These are phyloP conservation scores for Parapsyche elsis DNA, from an alignment of 1,140 invertebrate genomes.

Conservation along the genomic window DNA sequence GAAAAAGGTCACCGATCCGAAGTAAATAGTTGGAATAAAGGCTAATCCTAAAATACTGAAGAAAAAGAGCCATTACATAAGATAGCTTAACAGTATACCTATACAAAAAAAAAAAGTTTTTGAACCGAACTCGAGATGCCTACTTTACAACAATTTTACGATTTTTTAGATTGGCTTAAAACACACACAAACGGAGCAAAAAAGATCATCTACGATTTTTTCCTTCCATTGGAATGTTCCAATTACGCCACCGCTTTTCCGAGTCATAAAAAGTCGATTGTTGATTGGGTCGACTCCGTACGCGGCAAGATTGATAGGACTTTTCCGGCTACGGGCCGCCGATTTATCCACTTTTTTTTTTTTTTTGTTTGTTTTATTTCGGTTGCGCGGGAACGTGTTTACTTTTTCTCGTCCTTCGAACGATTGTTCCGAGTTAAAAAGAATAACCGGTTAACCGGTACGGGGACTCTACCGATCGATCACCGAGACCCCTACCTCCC, in stretches of 20 bases:
- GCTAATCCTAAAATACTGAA: no score
- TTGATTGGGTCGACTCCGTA: background rate
- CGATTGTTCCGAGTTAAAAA: conserved; percentile 13
- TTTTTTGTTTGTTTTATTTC: conserved; percentile 1
- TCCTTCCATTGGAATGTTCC: no score
- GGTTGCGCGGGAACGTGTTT: background rate
- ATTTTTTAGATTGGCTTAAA: no score
- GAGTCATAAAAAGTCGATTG: background rate
- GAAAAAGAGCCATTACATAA: no score
- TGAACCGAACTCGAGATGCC: no score
- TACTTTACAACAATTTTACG: no score
- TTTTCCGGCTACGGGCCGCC: conserved; percentile 9
- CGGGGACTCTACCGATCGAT: background rate
- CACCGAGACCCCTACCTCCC: background rate
- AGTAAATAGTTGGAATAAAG: no score
- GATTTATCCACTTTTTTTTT: background rate
- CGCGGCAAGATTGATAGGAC: conserved; percentile 11
- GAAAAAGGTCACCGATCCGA: no score
- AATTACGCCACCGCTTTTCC: background rate
- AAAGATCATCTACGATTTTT: no score
- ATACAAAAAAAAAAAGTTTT: no score
- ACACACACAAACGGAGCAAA: no score
- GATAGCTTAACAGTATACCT: no score
- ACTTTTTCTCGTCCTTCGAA: background rate
- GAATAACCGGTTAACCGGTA: conserved; percentile 13